Evolutionary conservation across 1,140 invertebrate species (phyloP), one percentile per base, ranked within the genome.

Genomic region (Aphelenchoides avenae): DNA sequence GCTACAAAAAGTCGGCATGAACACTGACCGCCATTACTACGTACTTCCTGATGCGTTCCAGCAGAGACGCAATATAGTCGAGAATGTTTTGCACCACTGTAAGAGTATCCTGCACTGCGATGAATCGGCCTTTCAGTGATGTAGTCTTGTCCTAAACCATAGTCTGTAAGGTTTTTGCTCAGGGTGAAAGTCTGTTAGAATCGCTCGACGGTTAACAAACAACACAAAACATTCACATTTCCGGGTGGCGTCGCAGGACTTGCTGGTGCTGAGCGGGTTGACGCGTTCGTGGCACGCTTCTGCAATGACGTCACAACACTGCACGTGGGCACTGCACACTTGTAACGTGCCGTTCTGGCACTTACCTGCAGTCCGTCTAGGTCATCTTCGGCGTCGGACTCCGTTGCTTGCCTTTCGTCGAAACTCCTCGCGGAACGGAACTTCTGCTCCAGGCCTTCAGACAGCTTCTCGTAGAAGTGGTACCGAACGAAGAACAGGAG

Each of bases 1-100:
- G 79, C 88, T 91, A 80, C n/a, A n/a, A 51, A 84, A 84, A 64
- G 66, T 11, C 11, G 24, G 31, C n/a, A 34, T 29, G 11, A 18
- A 20, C 15, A 57, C 33, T 52, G 29, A 20, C 9, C 13, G 20
- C 5, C 15, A 50, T 22, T 13, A 5, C n/a, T 4, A 58, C 69
- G 13, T 29, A 71, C 68, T 77, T 77, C 29, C 57, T 56, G 36
- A 77, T 52, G 48, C 72, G 44, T 34, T 75, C 71, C 36, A 75
- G 30, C 11, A 77, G 42, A 18, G 55, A 63, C 46, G 64, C 70
- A 13, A 75, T 34, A 48, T 68, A 75, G 41, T 72, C 60, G 2
- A 75, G 27, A 13, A 42, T 34, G 22, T 53, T 40, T 42, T 75
- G 74, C 6, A 75, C 50, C 5, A 71, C 39, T 15, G 34, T 37